phyloP scores from a whole-genome alignment of 2,888 invertebrate genomes.

The Drosophila suboccidentalis region DNA sequence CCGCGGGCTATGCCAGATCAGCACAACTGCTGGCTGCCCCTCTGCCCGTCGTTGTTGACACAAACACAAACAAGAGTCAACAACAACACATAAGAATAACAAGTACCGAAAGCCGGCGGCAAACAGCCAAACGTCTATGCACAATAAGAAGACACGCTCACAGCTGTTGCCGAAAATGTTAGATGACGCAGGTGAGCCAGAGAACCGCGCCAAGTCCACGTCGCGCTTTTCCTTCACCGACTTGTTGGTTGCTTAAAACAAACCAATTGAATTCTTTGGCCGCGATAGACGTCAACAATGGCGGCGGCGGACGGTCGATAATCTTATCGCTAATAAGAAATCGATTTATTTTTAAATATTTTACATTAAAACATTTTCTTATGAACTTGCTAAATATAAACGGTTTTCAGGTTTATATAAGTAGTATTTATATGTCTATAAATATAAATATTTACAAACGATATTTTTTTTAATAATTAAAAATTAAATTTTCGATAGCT shows the following conservation, averaged over 20 bases:
- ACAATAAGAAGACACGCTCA: conserved; percentile 29
- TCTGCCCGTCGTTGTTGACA: background rate
- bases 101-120: conserved; percentile 22
- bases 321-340: background rate
- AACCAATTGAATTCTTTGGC: conserved; percentile 13
- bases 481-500: conserved; percentile 11
- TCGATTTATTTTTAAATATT: conserved; percentile 2
- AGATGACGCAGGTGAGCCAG: background rate
- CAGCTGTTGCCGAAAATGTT: conserved; percentile 8
- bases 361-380: background rate
- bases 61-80: conserved; percentile 26
- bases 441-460: too few species aligned
- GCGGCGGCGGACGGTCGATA: conserved; percentile 45
- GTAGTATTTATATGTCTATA: background rate
- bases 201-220: conserved; percentile 23
- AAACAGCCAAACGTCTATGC: conserved; percentile 7
- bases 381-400: background rate
- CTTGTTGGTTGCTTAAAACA: conserved; percentile 45
- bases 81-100: conserved; percentile 17
- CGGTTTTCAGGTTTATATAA: background rate
- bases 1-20: conserved; percentile 55
- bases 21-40: conserved; percentile 38
- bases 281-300: conserved; percentile 12
- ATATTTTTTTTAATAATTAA: background rate
- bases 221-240: conserved; percentile 25